These are phyloP conservation scores for Onychomys arenicola DNA, from an alignment of 2,797 vertebrate genomes.

Conservation along the genomic window DNA sequence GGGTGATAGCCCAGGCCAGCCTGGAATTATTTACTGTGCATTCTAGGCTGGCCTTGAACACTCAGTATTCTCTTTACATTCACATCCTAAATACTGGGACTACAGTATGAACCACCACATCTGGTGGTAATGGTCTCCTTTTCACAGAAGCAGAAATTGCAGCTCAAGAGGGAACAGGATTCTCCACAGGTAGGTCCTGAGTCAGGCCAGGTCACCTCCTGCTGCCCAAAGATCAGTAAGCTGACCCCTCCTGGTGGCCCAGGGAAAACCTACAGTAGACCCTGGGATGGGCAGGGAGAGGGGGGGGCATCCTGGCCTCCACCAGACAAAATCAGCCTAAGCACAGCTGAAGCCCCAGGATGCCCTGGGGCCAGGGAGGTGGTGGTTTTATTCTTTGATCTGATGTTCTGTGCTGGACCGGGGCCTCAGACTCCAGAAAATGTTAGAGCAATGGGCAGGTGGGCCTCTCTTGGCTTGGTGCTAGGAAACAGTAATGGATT, in stretches of 20 bases:
- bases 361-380: neutral
- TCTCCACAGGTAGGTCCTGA: neutral
- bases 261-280: neutral
- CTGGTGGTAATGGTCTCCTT: neutral
- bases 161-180: neutral
- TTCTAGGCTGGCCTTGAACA: neutral
- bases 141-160: slow-evolving; percentile 8
- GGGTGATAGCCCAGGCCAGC: neutral
- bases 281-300: no score
- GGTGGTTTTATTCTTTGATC: neutral
- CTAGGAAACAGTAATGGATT: neutral
- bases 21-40: neutral
- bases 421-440: neutral
- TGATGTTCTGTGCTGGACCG: neutral
- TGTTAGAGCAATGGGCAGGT: neutral
- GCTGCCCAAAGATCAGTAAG: neutral
- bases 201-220: neutral
- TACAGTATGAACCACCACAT: neutral
- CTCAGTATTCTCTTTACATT: neutral
- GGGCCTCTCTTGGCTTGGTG: neutral
- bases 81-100: neutral
- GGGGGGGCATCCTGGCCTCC: neutral
- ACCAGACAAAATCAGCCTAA: neutral
- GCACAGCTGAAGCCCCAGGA: neutral
- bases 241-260: neutral